Percentiles rank a stretch among this genome's conserved stretches.
These are phyloP conservation scores for Pasiphila rectangulata DNA, from an alignment of 2,888 invertebrate genomes.

Conservation along the genomic window DNA sequence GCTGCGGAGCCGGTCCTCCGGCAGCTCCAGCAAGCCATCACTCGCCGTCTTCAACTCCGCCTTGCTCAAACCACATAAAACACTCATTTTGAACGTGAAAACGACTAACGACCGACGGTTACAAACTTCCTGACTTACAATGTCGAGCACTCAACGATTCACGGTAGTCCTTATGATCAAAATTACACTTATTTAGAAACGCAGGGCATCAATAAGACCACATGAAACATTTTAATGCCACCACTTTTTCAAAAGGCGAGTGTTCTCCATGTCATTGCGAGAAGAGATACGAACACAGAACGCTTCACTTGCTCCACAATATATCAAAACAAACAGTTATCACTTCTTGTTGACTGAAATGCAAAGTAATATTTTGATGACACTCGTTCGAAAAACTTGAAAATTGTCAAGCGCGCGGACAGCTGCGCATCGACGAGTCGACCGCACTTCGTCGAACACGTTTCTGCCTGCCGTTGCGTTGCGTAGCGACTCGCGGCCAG, in stretches of 20 bases:
- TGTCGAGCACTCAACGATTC: slow-evolving; percentile 72
- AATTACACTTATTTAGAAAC: slow-evolving; percentile 72
- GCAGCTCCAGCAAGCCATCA: slow-evolving; percentile 87
- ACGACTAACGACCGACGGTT: slow-evolving; percentile 68
- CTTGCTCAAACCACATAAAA: slow-evolving; percentile 77
- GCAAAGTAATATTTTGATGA: slow-evolving; percentile 76
- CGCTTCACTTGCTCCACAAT: slow-evolving; percentile 72
- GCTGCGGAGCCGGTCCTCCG: slow-evolving; percentile 84
- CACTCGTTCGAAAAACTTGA: slow-evolving; percentile 75
- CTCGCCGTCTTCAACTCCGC: slow-evolving; percentile 81
- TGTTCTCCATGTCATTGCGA: slow-evolving; percentile 81
- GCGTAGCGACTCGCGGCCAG: slow-evolving; percentile 39
- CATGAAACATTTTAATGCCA: slow-evolving; percentile 79
- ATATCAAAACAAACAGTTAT: slow-evolving; percentile 72
- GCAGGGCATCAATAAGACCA: slow-evolving; percentile 72
- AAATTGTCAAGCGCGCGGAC: slow-evolving; percentile 74
- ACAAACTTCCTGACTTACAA: slow-evolving; percentile 47
- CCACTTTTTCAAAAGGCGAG: slow-evolving; percentile 77
- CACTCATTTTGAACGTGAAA: slow-evolving; percentile 78
- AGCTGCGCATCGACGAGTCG: slow-evolving; percentile 79
- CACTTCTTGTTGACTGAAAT: slow-evolving; percentile 70
- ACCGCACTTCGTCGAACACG: slow-evolving; percentile 81
- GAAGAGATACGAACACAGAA: slow-evolving; percentile 74
- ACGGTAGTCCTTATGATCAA: slow-evolving; percentile 75
- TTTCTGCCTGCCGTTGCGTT: slow-evolving; percentile 69